These are phyloP conservation scores for Meandrina meandrites DNA, from an alignment of 92 coral and sea anemone genomes.

Conservation along the genomic window DNA sequence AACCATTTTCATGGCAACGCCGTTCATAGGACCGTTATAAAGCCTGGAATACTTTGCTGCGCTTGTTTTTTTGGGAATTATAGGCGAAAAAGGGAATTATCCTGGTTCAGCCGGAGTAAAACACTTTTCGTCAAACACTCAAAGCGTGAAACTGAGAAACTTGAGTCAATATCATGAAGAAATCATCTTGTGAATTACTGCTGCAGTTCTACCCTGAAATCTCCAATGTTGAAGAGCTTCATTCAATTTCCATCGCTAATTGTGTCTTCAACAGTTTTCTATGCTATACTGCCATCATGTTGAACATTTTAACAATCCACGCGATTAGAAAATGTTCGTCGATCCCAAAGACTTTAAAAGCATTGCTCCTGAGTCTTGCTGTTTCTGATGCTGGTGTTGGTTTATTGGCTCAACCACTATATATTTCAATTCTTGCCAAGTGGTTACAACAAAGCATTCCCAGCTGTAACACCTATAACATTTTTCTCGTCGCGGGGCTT, in stretches of 20 bases:
- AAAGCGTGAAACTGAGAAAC: background rate
- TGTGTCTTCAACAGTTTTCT: slow-evolving; percentile 11
- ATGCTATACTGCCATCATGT: slow-evolving; percentile 17
- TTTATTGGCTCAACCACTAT: slow-evolving; percentile 2
- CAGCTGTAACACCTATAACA: background rate
- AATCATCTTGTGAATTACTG: background rate
- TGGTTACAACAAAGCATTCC: background rate
- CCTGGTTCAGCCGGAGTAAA: background rate
- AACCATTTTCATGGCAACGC: background rate
- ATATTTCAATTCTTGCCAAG: background rate
- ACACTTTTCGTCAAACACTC: background rate
- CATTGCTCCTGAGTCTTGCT: slow-evolving; percentile 22
- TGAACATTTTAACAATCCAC: slow-evolving; percentile 28
- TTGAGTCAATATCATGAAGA: background rate
- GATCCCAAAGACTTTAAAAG: slow-evolving; percentile 1
- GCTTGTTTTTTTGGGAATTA: no score
- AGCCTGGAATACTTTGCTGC: no score
- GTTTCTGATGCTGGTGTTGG: slow-evolving; percentile 35
- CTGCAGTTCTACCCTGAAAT: background rate
- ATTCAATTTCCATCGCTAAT: background rate
- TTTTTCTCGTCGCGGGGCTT: background rate
- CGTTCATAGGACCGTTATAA: no score
- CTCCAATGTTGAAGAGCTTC: background rate
- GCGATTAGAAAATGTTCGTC: slow-evolving; percentile 13
- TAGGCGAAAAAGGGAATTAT: background rate